These are phyloP conservation scores for Numenius arquata DNA, from an alignment of 2,113 vertebrate species.

Conservation along the genomic window DNA sequence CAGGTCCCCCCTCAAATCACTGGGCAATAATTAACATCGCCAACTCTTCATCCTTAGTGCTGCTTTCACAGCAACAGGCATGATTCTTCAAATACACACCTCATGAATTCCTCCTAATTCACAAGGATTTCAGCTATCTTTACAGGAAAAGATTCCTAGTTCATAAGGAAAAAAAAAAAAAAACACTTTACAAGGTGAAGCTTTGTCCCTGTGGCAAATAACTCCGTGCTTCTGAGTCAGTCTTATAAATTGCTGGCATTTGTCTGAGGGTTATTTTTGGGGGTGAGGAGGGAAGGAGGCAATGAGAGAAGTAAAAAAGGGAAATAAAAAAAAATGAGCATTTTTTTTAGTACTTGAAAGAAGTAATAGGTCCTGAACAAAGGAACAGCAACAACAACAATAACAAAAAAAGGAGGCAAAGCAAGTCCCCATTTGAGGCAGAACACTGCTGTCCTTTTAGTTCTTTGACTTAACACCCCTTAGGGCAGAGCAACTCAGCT, in stretches of 20 bases:
- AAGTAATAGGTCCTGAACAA: background rate
- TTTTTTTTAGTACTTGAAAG: background rate
- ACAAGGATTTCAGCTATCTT: background rate
- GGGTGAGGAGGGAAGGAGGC: background rate
- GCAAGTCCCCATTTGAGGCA: background rate
- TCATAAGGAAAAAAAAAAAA: background rate
- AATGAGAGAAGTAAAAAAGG: background rate
- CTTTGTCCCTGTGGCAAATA: background rate
- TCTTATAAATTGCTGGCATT: background rate
- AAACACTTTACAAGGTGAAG: background rate
- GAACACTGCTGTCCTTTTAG: background rate
- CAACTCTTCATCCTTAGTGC: background rate
- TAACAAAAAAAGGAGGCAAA: background rate
- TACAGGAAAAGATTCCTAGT: background rate
- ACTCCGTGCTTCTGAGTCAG: background rate
- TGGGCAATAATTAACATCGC: background rate
- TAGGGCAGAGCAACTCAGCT: background rate
- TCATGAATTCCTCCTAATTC: background rate
- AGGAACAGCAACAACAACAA: background rate
- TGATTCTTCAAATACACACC: background rate
- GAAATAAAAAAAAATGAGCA: too few species aligned
- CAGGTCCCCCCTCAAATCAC: background rate
- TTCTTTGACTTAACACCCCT: background rate
- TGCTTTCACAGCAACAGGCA: background rate
- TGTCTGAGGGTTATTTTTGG: background rate